Conservation (phyloP, 1,140 invertebrate genomes). For the Zaprionus gabonicus region DNA sequence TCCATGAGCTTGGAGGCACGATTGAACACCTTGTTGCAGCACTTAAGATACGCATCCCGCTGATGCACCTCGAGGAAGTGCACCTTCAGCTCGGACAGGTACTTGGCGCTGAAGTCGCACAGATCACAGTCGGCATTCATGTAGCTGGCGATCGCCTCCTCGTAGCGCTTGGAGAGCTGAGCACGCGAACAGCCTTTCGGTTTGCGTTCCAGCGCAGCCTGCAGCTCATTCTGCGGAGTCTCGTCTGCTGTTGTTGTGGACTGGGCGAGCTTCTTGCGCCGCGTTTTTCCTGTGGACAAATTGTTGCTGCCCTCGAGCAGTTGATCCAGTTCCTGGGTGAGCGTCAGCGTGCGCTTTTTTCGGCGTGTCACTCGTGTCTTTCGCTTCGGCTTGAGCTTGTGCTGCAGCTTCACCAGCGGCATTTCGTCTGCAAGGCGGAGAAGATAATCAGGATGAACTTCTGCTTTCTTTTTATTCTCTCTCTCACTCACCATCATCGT, state of each 20-base stretch:
- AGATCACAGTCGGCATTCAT: slow-evolving; percentile 78
- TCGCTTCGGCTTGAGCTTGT: slow-evolving; percentile 58
- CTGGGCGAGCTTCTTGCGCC: not conserved
- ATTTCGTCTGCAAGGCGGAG: slow-evolving; percentile 49
- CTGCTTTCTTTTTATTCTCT: not conserved
- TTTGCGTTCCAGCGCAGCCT: slow-evolving; percentile 62
- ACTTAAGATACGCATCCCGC: slow-evolving; percentile 71
- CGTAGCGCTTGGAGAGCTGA: slow-evolving; percentile 65
- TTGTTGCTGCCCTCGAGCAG: slow-evolving; percentile 42
- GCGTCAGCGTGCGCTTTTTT: slow-evolving; percentile 23
- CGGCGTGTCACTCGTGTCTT: slow-evolving; percentile 11
- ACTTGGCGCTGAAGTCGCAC: slow-evolving; percentile 62
- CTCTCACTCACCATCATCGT: slow-evolving; percentile 27
- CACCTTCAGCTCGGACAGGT: slow-evolving; percentile 63
- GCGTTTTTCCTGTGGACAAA: not conserved
- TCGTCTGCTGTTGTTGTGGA: slow-evolving; percentile 38
- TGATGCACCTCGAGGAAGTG: slow-evolving; percentile 73
- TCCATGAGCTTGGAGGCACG: slow-evolving; percentile 71
- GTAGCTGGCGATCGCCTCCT: slow-evolving; percentile 71
- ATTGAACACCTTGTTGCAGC: slow-evolving; percentile 72
- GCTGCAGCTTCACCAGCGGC: slow-evolving; percentile 57
- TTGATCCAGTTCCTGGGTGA: slow-evolving; percentile 54
- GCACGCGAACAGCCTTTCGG: slow-evolving; percentile 70
- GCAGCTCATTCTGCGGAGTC: slow-evolving; percentile 49
- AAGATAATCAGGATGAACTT: not conserved